Evolutionary conservation across 2,888 invertebrate species (phyloP).

Genomic region (Acronicta alni): DNA sequence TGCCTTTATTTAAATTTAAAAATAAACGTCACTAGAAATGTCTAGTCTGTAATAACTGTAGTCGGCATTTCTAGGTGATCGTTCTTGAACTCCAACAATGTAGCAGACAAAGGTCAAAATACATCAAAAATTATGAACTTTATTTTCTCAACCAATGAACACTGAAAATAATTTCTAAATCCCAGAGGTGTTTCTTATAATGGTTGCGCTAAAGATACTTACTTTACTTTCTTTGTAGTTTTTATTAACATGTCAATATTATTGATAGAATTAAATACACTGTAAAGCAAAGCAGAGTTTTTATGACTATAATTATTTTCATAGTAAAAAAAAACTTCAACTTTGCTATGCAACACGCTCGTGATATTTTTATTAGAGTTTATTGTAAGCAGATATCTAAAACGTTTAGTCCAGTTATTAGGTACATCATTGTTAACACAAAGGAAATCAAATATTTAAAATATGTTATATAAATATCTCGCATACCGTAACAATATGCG

Average conservation of each 20-base stretch:
- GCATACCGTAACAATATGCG: not conserved
- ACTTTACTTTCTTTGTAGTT: conserved; percentile 7
- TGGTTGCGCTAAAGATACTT: conserved; percentile 20
- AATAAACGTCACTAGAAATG: no score
- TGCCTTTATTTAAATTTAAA: not conserved
- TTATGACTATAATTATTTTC: conserved; percentile 11
- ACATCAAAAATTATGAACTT: conserved; percentile 18
- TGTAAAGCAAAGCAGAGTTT: conserved; percentile 21
- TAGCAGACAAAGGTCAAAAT: conserved; percentile 20
- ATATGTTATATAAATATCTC: no score
- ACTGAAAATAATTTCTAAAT: conserved; percentile 28
- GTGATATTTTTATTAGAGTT: conserved; percentile 36
- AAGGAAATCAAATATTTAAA: conserved; percentile 1
- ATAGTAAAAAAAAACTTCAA: conserved; percentile 10
- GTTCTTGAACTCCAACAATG: conserved; percentile 35
- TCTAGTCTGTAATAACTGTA: no score
- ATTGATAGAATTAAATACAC: no score
- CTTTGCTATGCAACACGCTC: conserved; percentile 17
- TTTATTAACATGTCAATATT: conserved; percentile 10
- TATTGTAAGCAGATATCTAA: conserved; percentile 13
- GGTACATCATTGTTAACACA: conserved; percentile 15
- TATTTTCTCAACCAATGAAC: conserved; percentile 17
- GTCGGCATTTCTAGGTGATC: conserved; percentile 7
- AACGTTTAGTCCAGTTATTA: no score
- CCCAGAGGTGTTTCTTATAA: conserved; percentile 9